Conservation (phyloP, 2,113 vertebrate genomes). For the Merops nubicus region DNA sequence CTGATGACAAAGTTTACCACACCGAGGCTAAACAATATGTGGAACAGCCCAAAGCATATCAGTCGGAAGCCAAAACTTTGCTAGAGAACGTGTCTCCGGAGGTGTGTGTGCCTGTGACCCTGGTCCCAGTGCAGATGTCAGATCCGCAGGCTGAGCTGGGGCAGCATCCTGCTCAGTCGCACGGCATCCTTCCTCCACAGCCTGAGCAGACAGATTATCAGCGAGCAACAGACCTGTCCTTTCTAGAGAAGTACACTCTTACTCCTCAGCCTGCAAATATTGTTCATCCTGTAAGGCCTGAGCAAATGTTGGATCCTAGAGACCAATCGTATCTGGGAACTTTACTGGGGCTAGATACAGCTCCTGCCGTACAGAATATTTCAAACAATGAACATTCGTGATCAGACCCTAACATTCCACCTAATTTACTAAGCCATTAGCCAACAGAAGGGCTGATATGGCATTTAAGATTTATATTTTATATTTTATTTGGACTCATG, state of each 20-base stretch:
- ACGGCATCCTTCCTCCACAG: constrained; percentile 75
- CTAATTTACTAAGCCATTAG: background rate
- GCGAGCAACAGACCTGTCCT: constrained; percentile 86
- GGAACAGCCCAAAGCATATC: constrained; percentile 81
- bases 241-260: constrained; percentile 95
- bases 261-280: constrained; percentile 91
- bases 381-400: constrained; percentile 78
- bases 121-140: constrained; percentile 85
- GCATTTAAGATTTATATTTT: constrained; percentile 55
- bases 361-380: constrained; percentile 83
- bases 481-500: constrained; percentile 62
- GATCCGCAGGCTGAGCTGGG: constrained; percentile 74
- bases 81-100: constrained; percentile 75
- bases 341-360: constrained; percentile 87
- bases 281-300: constrained; percentile 88
- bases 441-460: constrained; percentile 4
- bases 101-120: constrained; percentile 84
- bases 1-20: constrained; percentile 78
- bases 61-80: constrained; percentile 76
- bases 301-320: constrained; percentile 92
- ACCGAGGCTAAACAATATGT: constrained; percentile 74
- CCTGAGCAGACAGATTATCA: constrained; percentile 83
- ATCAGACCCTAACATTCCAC: constrained; percentile 66
- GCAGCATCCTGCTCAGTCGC: constrained; percentile 71
- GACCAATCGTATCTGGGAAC: constrained; percentile 94